These are phyloP conservation scores for Oligia latruncula DNA, from an alignment of 2,888 invertebrate species.

Conservation along the genomic window DNA sequence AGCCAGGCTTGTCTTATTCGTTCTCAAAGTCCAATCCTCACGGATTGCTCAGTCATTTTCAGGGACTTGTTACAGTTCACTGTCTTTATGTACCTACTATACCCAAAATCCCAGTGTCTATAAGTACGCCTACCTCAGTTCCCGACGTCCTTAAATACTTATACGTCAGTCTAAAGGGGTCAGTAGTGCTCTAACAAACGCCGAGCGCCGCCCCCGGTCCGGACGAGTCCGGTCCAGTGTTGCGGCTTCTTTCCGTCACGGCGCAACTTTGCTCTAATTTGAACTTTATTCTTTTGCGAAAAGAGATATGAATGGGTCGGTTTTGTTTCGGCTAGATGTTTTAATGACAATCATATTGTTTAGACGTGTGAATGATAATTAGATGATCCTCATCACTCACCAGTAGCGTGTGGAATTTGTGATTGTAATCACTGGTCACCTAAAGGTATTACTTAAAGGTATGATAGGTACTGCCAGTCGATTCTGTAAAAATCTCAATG, in stretches of 20 bases:
- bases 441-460: background rate
- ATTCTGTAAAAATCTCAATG: no score
- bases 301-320: conserved; percentile 18
- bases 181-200: conserved; percentile 40
- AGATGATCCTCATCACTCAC: background rate
- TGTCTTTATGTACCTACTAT: conserved; percentile 12
- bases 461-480: background rate
- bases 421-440: background rate
- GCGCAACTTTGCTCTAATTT: conserved; percentile 55
- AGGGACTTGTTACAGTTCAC: conserved; percentile 17
- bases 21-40: background rate
- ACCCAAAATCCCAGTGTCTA: background rate
- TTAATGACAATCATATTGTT: background rate
- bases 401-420: background rate
- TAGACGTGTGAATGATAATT: background rate
- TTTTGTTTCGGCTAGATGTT: background rate
- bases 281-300: conserved; percentile 39
- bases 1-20: conserved; percentile 15
- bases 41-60: conserved; percentile 27
- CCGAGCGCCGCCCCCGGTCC: conserved; percentile 3
- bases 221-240: conserved; percentile 33
- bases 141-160: background rate
- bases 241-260: conserved; percentile 48
- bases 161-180: conserved; percentile 33
- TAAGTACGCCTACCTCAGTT: conserved; percentile 27